phyloP scores from a whole-genome alignment of 2,888 invertebrate genomes.

The Terebella lapidaria region DNA sequence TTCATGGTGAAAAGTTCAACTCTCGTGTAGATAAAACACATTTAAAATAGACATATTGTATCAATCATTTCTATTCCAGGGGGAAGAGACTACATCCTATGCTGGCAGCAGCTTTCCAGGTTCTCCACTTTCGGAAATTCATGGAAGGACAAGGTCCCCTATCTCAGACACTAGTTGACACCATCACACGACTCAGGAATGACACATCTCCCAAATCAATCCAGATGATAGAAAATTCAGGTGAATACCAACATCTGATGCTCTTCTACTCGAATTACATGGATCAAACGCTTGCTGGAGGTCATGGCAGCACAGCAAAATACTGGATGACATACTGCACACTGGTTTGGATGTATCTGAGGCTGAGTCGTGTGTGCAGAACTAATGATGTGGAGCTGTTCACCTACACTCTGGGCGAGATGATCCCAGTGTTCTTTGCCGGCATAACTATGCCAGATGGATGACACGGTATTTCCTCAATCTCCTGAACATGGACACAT shows the following conservation, averaged over 20 bases:
- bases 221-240: background rate
- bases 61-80: background rate
- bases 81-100: background rate
- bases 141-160: background rate
- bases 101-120: conserved; percentile 1
- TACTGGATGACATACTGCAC: background rate
- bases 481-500: conserved; percentile 20
- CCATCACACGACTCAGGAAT: background rate
- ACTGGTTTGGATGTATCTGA: background rate
- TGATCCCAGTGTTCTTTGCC: conserved; percentile 6
- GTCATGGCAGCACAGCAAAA: background rate
- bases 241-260: background rate
- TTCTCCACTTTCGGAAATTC: background rate
- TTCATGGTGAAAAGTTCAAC: no score
- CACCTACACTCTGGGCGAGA: background rate
- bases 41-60: no score
- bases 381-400: background rate
- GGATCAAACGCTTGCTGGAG: background rate
- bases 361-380: background rate
- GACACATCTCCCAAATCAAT: background rate
- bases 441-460: conserved; percentile 25
- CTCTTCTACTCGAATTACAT: background rate
- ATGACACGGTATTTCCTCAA: conserved; percentile 22
- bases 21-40: no score
- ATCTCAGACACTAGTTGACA: background rate